These are phyloP conservation scores for Sylvia borin DNA, from an alignment of 2,797 vertebrate species.

Conservation along the genomic window DNA sequence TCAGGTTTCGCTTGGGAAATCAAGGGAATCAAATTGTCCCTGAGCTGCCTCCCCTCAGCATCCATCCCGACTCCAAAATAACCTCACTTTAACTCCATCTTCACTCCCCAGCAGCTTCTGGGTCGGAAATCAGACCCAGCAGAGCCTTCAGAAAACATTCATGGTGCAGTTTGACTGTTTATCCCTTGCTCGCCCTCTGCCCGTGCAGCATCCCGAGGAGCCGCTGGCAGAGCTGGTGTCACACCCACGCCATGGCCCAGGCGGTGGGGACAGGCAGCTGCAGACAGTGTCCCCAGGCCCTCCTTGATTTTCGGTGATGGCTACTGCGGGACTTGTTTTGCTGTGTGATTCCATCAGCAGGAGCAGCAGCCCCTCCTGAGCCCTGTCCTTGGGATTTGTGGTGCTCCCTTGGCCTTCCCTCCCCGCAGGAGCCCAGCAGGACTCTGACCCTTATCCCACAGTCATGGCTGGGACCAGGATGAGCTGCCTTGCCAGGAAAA, in stretches of 20 bases:
- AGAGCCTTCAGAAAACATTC: background rate
- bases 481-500: background rate
- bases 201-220: rapidly evolving
- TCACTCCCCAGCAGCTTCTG: background rate
- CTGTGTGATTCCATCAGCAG: background rate
- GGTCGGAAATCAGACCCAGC: background rate
- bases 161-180: background rate
- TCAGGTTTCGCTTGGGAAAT: background rate
- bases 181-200: background rate
- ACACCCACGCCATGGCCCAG: rapidly evolving
- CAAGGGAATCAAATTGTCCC: background rate
- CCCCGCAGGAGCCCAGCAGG: rapidly evolving
- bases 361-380: background rate
- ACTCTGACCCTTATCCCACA: background rate
- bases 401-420: background rate
- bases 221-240: background rate
- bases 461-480: background rate
- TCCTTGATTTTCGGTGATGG: background rate
- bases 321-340: background rate
- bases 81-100: background rate
- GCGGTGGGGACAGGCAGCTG: background rate
- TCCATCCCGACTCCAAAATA: background rate
- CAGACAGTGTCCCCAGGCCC: background rate
- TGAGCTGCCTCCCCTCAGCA: background rate
- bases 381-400: background rate